phyloP scores from a whole-genome alignment of 2,888 invertebrate species.

The Hermaeophaga mercurialis region DNA sequence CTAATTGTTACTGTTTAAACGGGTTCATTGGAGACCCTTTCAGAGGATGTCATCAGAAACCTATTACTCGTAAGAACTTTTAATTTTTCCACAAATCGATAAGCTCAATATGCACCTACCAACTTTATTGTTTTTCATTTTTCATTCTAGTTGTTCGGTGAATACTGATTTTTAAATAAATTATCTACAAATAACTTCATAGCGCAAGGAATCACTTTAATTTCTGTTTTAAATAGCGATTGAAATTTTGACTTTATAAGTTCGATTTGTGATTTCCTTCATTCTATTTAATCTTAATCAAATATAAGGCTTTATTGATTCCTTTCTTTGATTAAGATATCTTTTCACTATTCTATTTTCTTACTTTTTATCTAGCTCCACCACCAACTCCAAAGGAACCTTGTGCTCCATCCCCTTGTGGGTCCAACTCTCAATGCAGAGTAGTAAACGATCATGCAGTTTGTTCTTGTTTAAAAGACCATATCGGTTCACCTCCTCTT shows the following conservation, averaged over 20 bases:
- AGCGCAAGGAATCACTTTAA: no score
- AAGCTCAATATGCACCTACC: not conserved
- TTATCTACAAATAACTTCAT: no score
- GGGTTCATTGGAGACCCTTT: slow-evolving; percentile 82
- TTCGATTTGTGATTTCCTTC: no score
- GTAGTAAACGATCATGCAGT: slow-evolving; percentile 74
- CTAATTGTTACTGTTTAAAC: slow-evolving; percentile 74
- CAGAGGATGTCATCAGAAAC: slow-evolving; percentile 69
- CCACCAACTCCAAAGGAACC: slow-evolving; percentile 58
- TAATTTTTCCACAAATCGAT: not conserved
- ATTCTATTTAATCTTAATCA: no score
- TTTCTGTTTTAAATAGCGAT: no score
- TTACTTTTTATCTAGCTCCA: slow-evolving; percentile 38
- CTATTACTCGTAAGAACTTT: slow-evolving; percentile 53
- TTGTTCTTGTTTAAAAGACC: slow-evolving; percentile 79
- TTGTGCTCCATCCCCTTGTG: slow-evolving; percentile 76
- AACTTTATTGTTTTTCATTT: no score
- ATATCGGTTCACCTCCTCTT: slow-evolving; percentile 76
- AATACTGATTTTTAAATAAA: no score
- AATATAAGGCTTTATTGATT: not conserved
- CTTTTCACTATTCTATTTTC: no score
- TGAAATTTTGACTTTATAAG: no score
- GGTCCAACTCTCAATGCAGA: slow-evolving; percentile 79
- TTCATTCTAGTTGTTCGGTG: no score
- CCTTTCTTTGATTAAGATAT: not conserved